phyloP scores from a whole-genome alignment of 2,797 vertebrate species.

The Peromyscus melanophrys region DNA sequence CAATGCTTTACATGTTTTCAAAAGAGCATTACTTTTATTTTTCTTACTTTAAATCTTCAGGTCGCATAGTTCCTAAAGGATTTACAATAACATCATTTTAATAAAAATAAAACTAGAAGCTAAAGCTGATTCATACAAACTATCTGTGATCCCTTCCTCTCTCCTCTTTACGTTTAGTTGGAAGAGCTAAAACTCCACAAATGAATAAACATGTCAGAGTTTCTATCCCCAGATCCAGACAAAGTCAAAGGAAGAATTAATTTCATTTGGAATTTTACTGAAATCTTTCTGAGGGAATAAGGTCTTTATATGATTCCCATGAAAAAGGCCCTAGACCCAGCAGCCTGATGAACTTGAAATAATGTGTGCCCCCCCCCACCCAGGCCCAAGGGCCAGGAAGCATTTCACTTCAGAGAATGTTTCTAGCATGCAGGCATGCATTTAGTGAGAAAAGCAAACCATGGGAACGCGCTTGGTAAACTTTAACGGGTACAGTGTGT shows the following conservation, averaged over 20 bases:
- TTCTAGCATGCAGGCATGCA: conserved; percentile 81
- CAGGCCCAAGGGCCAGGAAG: conserved; percentile 86
- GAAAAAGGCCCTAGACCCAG: conserved; percentile 82
- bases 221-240: conserved; percentile 72
- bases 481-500: conserved; percentile 80
- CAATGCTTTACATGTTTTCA: background rate
- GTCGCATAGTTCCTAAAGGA: background rate
- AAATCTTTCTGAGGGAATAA: conserved; percentile 81
- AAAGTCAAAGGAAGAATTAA: conserved; percentile 69
- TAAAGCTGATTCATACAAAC: conserved; percentile 46
- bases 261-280: conserved; percentile 79
- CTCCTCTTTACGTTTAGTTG: conserved; percentile 1
- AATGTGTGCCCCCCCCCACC: conserved; percentile 72
- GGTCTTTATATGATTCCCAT: conserved; percentile 84
- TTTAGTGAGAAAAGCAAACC: conserved; percentile 86
- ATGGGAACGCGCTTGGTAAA: conserved; percentile 88
- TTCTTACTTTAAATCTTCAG: conserved; percentile 22
- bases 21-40: background rate
- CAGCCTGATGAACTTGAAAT: conserved; percentile 84
- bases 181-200: conserved; percentile 68
- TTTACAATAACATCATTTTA: conserved; percentile 52
- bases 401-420: conserved; percentile 89
- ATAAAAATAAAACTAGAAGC: conserved; percentile 60
- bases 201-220: conserved; percentile 66
- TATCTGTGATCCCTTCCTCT: conserved; percentile 54